Evolutionary conservation across 2,113 vertebrate species (phyloP).

Genomic region (Hemibagrus wyckioides): DNA sequence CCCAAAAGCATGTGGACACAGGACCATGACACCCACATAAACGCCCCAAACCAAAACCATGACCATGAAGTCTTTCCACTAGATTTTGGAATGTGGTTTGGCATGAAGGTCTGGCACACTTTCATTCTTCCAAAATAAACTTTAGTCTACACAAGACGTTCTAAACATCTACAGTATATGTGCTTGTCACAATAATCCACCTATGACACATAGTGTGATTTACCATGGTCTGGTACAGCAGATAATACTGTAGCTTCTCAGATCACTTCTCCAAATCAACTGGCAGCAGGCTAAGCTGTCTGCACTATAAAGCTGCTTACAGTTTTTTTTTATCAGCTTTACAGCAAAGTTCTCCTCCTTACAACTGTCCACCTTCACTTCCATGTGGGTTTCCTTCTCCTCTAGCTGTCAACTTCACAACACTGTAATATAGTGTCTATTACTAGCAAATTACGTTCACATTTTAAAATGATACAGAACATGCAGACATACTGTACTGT

Average conservation of each 20-base stretch:
- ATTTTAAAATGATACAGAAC: neutral
- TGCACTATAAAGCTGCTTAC: constrained; percentile 72
- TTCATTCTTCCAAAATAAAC: too few species aligned
- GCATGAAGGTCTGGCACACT: too few species aligned
- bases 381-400: constrained; percentile 9
- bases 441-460: neutral
- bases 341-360: constrained; percentile 62
- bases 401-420: neutral
- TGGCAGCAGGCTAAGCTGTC: constrained; percentile 58
- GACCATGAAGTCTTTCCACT: neutral
- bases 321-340: constrained; percentile 67
- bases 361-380: constrained; percentile 37
- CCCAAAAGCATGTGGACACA: too few species aligned
- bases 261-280: constrained; percentile 64
- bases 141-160: too few species aligned
- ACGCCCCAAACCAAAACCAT: neutral
- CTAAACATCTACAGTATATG: neutral
- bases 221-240: neutral
- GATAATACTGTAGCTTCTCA: constrained; percentile 48
- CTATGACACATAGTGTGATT: neutral
- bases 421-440: neutral
- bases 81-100: too few species aligned
- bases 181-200: neutral
- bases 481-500: neutral
- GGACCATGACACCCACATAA: neutral